Base-by-base conservation (phyloP, 2,888 invertebrate genomes). In the Pachycephus smyrnensis region DNA sequence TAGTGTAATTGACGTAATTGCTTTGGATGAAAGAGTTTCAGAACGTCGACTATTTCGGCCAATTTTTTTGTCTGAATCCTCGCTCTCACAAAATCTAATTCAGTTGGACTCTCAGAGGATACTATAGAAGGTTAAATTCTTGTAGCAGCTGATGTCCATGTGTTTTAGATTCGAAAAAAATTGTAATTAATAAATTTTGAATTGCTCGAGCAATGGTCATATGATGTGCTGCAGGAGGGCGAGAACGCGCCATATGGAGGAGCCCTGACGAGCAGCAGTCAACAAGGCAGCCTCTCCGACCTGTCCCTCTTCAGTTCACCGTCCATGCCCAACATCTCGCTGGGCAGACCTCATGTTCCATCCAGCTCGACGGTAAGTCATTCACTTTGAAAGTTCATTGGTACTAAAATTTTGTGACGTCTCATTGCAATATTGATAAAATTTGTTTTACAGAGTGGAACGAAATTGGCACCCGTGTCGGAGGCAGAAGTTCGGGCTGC, bases 281-380 rank as follows among this genome's bases (percentile, higher is more conserved):
- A 92, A 89, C 94, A 93, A 90, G 95, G 93, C 92, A 96, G 92
- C 93, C 95, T 93, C 92, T 95, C 93, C 92, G 94, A 96, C 92
- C 92, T 96, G 88, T 92, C 96, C 81, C 94, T 98, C 82, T 98
- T 98, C 93, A 97, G 97, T 87, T 98, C 98, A 87, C 98, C 98
- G 79, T 98, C 98, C 88, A 96, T 98, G 96, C 98, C 98, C 89
- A 98, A 98, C 93, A 98, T 98, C 91, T 98, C 98, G 81, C 93
- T 98, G 87, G 98, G 97, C 79, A 94, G 97, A 87, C 97, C 97
- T 83, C 96, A 94, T 89, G 92, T 94, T 86, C 92, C 93, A 76
- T 91, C 92, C 79, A 87, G 88, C 79, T 90, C 91, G 73, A 88
- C 91, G 84, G 92, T 92, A 87, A 90, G 86, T 82, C 36, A 30